Base-by-base conservation (phyloP, 2,888 invertebrate species). In the Flexamia atlantica region DNA sequence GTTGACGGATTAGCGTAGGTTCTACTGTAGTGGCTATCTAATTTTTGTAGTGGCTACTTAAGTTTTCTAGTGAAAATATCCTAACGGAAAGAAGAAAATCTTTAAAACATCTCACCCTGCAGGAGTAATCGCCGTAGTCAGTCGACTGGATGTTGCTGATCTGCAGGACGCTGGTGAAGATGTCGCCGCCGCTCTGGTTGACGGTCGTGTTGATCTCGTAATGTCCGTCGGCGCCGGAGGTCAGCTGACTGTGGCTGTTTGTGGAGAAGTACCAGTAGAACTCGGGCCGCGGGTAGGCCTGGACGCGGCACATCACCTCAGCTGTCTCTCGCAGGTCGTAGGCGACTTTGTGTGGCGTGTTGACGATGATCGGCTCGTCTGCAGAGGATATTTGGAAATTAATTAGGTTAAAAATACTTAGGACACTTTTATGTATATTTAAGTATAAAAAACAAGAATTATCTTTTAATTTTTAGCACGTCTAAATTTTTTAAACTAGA, bases 81-180 rank as follows among this genome's bases (percentile, higher is more conserved):
- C n/a, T n/a, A n/a, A n/a, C n/a, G n/a, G n/a, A n/a, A n/a, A n/a
- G n/a, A n/a, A n/a, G n/a, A n/a, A n/a, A n/a, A n/a, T n/a, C n/a
- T n/a, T n/a, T n/a, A n/a, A n/a, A n/a, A n/a, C n/a, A n/a, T 36
- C 53, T 53, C 7, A 97, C 97, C 86, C 95, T 94, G 89, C 98
- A 98, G 83, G 94, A 95, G 90, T 98, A 98, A 84, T 97, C 97
- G 0, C 98, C 98, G 88, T 97, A 98, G 89, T 98, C 97, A 81
- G 94, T 93, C n/a, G 94, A 93, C 70, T 94, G 94, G 20, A 97
- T 93, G 85, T 94, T 94, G 81, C 94, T 94, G 87, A 98, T 87
- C 68, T 87, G 88, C 50, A 98, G 90, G 0, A 96, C 92, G 84
- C 96, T 97, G 4, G 95, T 95, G 90, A 97, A 97, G 0, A 97